phyloP scores from a whole-genome alignment of 1,140 invertebrate species.

The Cherax quadricarinatus region DNA sequence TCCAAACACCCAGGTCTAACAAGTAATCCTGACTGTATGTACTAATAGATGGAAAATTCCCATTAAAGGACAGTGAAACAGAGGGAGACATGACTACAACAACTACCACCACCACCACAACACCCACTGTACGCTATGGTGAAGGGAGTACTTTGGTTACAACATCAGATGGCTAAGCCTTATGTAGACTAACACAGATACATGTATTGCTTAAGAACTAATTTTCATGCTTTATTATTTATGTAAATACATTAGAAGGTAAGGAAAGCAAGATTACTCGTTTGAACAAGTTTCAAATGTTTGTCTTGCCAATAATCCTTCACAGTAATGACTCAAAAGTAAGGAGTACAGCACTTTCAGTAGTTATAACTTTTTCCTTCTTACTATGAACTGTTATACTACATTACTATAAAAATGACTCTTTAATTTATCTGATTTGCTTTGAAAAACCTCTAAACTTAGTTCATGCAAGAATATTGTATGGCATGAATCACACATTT shows the following conservation, averaged over 20 bases:
- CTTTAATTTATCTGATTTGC: no score
- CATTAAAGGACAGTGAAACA: slow-evolving; percentile 63
- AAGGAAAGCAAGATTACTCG: neutral
- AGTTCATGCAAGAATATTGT: neutral
- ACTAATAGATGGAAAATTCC: slow-evolving; percentile 59
- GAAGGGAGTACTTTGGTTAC: slow-evolving; percentile 61
- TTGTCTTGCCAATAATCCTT: neutral
- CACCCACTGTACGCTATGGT: slow-evolving; percentile 65
- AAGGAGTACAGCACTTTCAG: neutral
- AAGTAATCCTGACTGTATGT: slow-evolving; percentile 30
- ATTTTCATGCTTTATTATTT: neutral
- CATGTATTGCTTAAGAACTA: neutral
- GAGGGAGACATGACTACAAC: slow-evolving; percentile 43
- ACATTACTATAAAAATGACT: no score
- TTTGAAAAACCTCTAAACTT: no score
- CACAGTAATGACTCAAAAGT: neutral
- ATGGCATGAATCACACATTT: neutral
- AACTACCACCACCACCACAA: slow-evolving; percentile 60
- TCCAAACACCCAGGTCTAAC: neutral
- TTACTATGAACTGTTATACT: neutral
- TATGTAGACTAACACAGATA: slow-evolving; percentile 35
- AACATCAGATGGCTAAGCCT: neutral
- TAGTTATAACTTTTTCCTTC: neutral
- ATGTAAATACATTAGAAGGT: neutral
- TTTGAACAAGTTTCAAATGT: neutral